Percentiles rank a stretch among this genome's conserved stretches.
Evolutionary conservation across 2,888 invertebrate species (phyloP).

Genomic region (Ellobium chinense): DNA sequence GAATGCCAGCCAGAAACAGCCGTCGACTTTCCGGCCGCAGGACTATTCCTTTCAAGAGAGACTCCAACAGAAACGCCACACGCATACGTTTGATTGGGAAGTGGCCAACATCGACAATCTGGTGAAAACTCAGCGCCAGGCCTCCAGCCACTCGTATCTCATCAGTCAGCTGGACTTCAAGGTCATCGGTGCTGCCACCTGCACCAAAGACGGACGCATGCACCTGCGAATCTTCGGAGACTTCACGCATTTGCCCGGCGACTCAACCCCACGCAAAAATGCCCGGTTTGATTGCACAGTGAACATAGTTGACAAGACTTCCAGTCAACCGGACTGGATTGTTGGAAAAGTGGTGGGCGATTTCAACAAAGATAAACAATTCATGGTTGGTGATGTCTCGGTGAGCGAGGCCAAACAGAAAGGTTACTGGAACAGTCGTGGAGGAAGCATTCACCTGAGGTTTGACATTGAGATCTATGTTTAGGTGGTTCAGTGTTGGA

Average conservation of each 20-base stretch:
- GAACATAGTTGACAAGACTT: background rate
- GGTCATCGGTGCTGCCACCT: conserved; percentile 1
- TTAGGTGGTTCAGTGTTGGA: too few species aligned
- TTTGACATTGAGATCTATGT: background rate
- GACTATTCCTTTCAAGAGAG: too few species aligned
- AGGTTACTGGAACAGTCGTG: background rate
- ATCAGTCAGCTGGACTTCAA: conserved; percentile 13
- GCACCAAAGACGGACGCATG: conserved; percentile 5
- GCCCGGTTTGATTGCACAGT: conserved; percentile 3
- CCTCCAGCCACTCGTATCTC: conserved; percentile 19
- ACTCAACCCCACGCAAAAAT: background rate
- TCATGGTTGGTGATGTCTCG: conserved; percentile 5
- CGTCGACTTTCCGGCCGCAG: background rate
- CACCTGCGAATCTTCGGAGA: background rate
- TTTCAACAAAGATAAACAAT: conserved; percentile 6
- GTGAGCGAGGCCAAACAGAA: background rate
- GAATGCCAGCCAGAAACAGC: background rate
- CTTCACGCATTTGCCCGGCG: background rate
- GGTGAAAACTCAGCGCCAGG: background rate
- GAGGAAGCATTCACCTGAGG: background rate
- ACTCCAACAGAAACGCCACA: background rate
- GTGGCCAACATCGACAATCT: background rate
- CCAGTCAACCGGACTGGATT: background rate
- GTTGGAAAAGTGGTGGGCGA: conserved; percentile 9
- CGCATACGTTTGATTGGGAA: conserved; percentile 30